Conservation (phyloP, 1,140 invertebrate species). For the Elysia chlorotica region DNA sequence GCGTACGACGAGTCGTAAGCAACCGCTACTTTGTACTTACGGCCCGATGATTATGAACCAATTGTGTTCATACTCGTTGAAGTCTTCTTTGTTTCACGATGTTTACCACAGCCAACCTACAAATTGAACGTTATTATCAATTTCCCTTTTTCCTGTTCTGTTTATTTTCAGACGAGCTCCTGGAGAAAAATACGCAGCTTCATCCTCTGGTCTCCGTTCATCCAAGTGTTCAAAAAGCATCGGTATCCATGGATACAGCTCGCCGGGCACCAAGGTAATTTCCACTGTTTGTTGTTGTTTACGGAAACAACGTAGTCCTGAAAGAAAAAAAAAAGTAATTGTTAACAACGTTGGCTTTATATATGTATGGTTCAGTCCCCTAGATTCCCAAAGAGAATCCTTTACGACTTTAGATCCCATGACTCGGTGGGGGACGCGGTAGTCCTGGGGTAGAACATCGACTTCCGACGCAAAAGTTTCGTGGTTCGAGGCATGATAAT, state of each 20-base stretch:
- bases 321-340: not conserved
- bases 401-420: not conserved
- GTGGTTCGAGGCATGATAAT: too few relatives aligned
- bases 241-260: conserved; percentile 95
- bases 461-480: not conserved
- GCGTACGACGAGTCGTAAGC: not conserved
- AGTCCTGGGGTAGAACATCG: not conserved
- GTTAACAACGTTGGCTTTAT: not conserved
- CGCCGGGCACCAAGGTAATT: conserved; percentile 65
- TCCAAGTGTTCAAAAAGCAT: conserved; percentile 95
- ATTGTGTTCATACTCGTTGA: not conserved
- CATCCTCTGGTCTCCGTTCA: conserved; percentile 94
- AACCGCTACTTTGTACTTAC: not conserved
- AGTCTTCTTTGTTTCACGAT: not conserved
- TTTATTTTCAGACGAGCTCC: conserved; percentile 79
- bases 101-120: not conserved
- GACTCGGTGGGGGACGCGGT: not conserved
- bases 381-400: not conserved
- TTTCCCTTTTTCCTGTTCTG: conserved; percentile 23
- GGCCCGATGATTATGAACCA: not conserved
- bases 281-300: not conserved
- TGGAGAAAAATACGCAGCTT: conserved; percentile 92
- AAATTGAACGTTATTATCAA: not conserved
- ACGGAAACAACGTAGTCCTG: not conserved
- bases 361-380: not conserved